Base-by-base conservation (phyloP, 2,888 invertebrate species). In the Limenitis camilla region DNA sequence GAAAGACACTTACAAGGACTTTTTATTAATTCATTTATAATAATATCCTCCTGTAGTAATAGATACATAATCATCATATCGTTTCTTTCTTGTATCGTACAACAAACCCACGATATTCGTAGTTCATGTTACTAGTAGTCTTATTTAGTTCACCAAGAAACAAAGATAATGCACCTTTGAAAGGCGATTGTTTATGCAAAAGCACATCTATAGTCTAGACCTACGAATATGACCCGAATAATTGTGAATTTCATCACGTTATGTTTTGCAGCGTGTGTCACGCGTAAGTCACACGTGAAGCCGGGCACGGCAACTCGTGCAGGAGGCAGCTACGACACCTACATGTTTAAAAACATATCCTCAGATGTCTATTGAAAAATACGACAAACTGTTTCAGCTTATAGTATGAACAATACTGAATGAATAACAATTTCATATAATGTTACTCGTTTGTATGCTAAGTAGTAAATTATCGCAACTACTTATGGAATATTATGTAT, bases 311-410 rank as follows among this genome's bases (percentile, higher is more conserved):
- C 53, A 46, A 44, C 56, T 60, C 63, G 61, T 60, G 61, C 46
- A 56, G 52, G 9, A 46, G 45, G 32, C 61, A 59, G 46, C 42
- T 35, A 52, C 42, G 42, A 56, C 44, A 45, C 30, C 39, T 49
- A 54, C 54, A 54, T 61, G 61, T 61, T 63, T 63, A 52, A 59
- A 58, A 61, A 61, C 59, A 60, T 53, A 56, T 56, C 56, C 53
- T 58, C 60, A 53, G 9, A 42, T 52, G 41, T 56, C 52, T 58
- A 59, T 58, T 58, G 51, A 60, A 58, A 49, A 54, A 39, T 52
- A 40, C 56, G 49, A 41, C 44, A 45, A 51, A 41, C 41, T 49
- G 30, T 29, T 50, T 50, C 33, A 44, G 11, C 38, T 49, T 38
- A 30, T 52, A 30, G 33, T 52, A 31, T 45, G 46, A 33, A 33